Percentiles rank a stretch among this genome's conserved stretches.
Evolutionary conservation across 2,797 vertebrate species (phyloP).

Genomic region (Psittacula echo): DNA sequence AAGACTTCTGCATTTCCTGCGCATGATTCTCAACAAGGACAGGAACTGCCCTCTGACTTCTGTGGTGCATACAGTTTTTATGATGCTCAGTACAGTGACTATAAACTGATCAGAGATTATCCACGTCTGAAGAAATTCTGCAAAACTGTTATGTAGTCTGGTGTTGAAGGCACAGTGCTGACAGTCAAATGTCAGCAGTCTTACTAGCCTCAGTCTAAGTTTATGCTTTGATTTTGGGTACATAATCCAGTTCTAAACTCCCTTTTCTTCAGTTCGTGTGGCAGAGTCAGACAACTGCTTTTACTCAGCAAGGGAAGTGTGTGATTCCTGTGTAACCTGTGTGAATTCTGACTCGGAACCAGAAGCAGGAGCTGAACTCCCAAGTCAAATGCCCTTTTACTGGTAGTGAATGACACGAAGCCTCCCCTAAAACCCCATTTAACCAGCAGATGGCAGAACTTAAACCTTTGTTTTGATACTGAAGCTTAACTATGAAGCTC

Average conservation of each 20-base stretch:
- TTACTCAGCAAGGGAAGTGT: neutral
- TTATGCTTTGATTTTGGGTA: neutral
- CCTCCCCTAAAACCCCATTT: neutral
- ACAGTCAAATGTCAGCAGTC: neutral
- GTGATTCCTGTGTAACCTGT: neutral
- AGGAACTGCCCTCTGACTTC: neutral
- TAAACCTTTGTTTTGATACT: neutral
- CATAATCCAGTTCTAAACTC: neutral
- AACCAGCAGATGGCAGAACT: constrained; percentile 1
- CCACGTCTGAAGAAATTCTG: neutral
- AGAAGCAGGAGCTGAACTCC: neutral
- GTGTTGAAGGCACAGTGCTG: neutral
- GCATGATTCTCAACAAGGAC: neutral
- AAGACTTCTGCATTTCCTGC: neutral
- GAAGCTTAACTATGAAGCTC: neutral
- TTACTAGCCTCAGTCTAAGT: neutral
- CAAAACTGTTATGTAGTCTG: neutral
- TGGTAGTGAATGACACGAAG: fast-evolving
- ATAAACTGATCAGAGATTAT: neutral
- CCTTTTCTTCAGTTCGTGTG: neutral
- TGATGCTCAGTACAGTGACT: neutral
- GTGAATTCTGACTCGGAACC: neutral
- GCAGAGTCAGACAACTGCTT: neutral
- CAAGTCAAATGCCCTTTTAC: neutral
- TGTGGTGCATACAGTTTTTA: neutral